Evolutionary conservation across 2,113 vertebrate species (phyloP), one percentile per base, ranked within the genome.

Genomic region (Emydocephalus ijimae): DNA sequence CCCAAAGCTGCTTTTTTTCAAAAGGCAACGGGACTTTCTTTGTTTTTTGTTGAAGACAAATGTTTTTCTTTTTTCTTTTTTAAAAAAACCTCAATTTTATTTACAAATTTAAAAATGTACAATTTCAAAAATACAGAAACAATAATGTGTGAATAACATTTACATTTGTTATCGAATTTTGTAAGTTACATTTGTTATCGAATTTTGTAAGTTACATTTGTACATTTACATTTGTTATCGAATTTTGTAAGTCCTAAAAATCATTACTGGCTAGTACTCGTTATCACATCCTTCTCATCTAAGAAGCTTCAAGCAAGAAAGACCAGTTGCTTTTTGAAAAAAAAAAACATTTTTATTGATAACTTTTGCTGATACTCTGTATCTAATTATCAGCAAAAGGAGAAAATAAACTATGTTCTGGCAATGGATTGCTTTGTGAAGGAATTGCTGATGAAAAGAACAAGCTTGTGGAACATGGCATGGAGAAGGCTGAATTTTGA

Each of bases 381-480:
- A 5, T 94, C n/a, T 52, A 90, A 23, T 7, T 48, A 55, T 86
- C 14, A 85, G 52, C 24, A 9, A 89, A 89, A 50, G 2, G 4
- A 86, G 59, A 90, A 89, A 88, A 39, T 2, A 15, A 0, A 0
- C 57, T 87, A 1, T 69, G 21, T 52, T 92, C 94, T 52, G 48
- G 43, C 34, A 61, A 92, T 93, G 85, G 93, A 91, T 87, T 94
- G 43, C 26, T 52, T 12, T 61, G 29, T 8, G 34, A 26, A 69
- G 10, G 86, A 91, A 34, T 29, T 14, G n/a, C 12, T 69, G 29
- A n/a, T 29, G 91, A 56, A 39, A 34, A 34, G 11, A 54, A n/a
- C 0, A 11, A 55, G 21, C 1, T 21, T 23, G 34, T 3, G 45
- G 21, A 0, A 0, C 59, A 85, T 87, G 15, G 43, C 10, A 50